Evolutionary conservation across 2,113 vertebrate genomes (phyloP).

Genomic region (Pseudonaja textilis): DNA sequence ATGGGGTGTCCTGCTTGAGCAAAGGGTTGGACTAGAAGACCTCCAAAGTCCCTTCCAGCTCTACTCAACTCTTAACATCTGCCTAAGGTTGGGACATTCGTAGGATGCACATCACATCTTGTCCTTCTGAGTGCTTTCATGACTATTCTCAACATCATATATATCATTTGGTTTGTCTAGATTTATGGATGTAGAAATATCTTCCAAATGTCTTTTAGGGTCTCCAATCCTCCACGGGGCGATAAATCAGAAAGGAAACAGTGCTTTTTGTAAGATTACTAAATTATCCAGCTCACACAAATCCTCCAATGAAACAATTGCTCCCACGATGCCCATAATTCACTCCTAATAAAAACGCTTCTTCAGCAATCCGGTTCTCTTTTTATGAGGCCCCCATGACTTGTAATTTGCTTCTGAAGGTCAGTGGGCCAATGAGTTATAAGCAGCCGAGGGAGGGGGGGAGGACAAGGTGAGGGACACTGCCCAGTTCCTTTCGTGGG

Average conservation of each 20-base stretch:
- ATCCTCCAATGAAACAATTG: not conserved
- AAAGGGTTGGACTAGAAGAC: not conserved
- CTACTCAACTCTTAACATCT: not conserved
- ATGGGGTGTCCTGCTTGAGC: not conserved
- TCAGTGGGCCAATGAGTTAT: slow-evolving; percentile 17
- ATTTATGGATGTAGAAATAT: slow-evolving; percentile 6
- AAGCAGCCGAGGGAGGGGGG: not conserved
- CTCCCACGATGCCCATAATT: slow-evolving; percentile 10
- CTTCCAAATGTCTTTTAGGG: not conserved
- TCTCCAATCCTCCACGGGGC: not conserved
- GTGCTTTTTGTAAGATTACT: not conserved
- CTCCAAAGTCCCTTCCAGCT: not conserved
- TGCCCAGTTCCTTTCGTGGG: not conserved
- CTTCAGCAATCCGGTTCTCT: slow-evolving; percentile 8
- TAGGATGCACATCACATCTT: not conserved
- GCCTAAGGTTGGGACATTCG: not conserved
- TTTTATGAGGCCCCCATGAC: not conserved
- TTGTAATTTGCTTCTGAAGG: slow-evolving; percentile 29
- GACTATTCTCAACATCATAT: not conserved
- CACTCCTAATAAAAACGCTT: slow-evolving; percentile 8
- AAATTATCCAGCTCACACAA: slow-evolving; percentile 11
- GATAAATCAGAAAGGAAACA: slow-evolving; percentile 18
- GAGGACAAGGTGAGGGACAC: not conserved
- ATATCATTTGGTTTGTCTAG: not conserved
- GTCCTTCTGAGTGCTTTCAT: not conserved